Evolutionary conservation across 2,888 invertebrate genomes (phyloP).

Genomic region (Steromphala cineraria): DNA sequence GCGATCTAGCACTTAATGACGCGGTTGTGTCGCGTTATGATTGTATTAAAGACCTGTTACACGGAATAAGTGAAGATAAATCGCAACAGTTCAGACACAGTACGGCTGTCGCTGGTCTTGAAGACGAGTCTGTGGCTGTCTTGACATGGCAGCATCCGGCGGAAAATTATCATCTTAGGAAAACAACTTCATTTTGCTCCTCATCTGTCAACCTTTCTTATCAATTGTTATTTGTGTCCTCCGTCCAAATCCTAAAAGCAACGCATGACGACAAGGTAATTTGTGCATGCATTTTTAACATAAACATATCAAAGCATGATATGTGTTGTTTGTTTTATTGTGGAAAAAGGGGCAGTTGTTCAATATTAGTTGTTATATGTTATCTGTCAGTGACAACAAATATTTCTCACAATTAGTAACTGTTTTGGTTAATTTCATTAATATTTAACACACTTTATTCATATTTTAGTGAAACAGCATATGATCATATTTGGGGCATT

Average conservation of each 20-base stretch:
- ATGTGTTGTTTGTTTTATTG: background rate
- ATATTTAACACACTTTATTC: too few species aligned
- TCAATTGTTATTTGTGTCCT: too few species aligned
- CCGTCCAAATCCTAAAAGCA: background rate
- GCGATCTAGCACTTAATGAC: background rate
- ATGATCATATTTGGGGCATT: too few species aligned
- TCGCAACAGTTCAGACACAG: background rate
- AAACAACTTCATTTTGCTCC: background rate
- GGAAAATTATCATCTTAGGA: background rate
- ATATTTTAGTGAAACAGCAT: too few species aligned
- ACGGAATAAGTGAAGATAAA: background rate
- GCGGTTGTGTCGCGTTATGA: background rate
- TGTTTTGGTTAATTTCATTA: too few species aligned
- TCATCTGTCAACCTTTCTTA: too few species aligned
- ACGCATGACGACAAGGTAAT: conserved; percentile 8
- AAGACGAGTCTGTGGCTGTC: background rate
- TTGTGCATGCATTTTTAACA: too few species aligned
- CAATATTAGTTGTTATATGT: background rate
- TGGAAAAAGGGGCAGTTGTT: background rate
- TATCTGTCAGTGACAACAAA: background rate
- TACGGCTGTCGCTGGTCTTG: background rate
- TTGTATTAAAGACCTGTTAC: background rate
- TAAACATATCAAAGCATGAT: too few species aligned
- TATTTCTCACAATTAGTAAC: too few species aligned
- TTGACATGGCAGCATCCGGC: conserved; percentile 14